Conservation (phyloP, 1,140 invertebrate species). For the Listronotus oregonensis region DNA sequence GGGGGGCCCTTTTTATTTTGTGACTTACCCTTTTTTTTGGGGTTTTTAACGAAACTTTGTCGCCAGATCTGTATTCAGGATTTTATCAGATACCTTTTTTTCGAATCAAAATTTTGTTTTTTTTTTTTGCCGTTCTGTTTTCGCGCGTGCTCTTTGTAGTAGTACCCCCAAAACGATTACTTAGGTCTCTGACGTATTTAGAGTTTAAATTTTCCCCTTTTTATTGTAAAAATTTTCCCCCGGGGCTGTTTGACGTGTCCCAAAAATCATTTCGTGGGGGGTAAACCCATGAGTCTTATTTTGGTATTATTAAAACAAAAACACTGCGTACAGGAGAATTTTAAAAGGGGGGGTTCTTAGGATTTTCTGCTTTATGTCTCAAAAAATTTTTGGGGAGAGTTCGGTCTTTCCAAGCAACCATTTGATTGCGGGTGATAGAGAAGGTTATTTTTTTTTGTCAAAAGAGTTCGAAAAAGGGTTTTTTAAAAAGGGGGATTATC, state of each 20-base stretch:
- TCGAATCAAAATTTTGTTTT: too few species aligned
- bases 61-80: neutral
- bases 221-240: too few species aligned
- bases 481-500: neutral
- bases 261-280: too few species aligned
- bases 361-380: neutral
- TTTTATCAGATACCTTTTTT: too few species aligned
- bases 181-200: too few species aligned
- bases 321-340: neutral
- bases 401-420: neutral
- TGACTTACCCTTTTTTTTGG: neutral
- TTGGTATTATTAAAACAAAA: too few species aligned
- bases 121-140: too few species aligned
- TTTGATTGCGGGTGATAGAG: neutral
- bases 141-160: too few species aligned
- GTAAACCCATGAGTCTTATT: too few species aligned
- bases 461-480: neutral
- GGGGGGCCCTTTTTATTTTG: neutral
- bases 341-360: neutral
- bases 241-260: too few species aligned
- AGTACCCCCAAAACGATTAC: too few species aligned
- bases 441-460: slow-evolving; percentile 3
- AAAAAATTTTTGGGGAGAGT: neutral
- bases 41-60: slow-evolving; percentile 1
- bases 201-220: too few species aligned